These are phyloP conservation scores for Epinephelus cyanopodus DNA, from an alignment of 2,113 vertebrate species.

Conservation along the genomic window DNA sequence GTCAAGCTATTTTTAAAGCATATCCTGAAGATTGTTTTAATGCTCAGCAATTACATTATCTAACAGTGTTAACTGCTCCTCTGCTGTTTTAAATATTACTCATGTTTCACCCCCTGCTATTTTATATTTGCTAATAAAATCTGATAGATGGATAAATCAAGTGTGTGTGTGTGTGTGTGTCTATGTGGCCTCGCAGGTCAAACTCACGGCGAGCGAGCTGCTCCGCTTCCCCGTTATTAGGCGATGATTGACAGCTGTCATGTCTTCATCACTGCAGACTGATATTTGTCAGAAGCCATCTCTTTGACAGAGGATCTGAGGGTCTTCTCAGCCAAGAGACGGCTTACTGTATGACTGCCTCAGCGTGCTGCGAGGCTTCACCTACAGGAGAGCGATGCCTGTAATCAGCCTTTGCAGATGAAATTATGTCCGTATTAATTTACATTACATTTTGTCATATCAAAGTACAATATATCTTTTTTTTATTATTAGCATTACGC, in stretches of 20 bases:
- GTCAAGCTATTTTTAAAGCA: background rate
- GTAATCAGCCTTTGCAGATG: conserved; percentile 59
- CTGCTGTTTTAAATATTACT: conserved; percentile 32
- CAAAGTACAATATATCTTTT: conserved; percentile 55
- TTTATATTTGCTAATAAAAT: conserved; percentile 61
- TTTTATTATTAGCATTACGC: conserved; percentile 51
- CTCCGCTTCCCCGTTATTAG: conserved; percentile 70
- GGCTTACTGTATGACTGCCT: conserved; percentile 36
- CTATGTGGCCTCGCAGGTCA: conserved; percentile 54
- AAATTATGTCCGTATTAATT: conserved; percentile 61
- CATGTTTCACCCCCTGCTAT: conserved; percentile 33
- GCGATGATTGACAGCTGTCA: conserved; percentile 85
- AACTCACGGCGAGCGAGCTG: conserved; percentile 55
- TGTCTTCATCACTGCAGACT: conserved; percentile 74
- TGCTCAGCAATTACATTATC: background rate
- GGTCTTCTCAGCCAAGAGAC: conserved; percentile 63
- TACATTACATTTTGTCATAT: conserved; percentile 62
- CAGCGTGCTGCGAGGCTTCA: conserved; percentile 55
- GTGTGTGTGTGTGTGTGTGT: conserved; percentile 37
- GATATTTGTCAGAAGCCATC: conserved; percentile 83
- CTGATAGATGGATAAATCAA: conserved; percentile 44
- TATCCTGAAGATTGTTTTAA: background rate
- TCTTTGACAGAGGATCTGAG: conserved; percentile 80
- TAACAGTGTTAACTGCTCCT: background rate
- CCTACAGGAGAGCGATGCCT: conserved; percentile 59